A percentile compares a stretch with the other conserved stretches of the same genome.
Conservation (phyloP, 2,888 invertebrate species). For the Troilus luridus region DNA sequence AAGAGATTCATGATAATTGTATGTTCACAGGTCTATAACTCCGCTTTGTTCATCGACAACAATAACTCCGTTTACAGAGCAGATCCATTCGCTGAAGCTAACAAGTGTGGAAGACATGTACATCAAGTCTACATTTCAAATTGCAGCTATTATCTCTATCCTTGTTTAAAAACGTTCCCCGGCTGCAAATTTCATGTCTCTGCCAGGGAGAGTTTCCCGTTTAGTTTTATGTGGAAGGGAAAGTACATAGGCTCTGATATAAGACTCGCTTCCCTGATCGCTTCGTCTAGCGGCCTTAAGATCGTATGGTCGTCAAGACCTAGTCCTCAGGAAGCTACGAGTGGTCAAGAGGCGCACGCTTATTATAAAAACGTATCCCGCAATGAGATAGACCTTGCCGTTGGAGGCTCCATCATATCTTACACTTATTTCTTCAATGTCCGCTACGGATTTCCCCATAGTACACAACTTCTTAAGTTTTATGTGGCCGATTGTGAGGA, state of each 20-base stretch:
- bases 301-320: constrained; percentile 10
- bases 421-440: background rate
- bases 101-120: constrained; percentile 14
- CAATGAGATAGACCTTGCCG: constrained; percentile 21
- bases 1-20: background rate
- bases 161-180: background rate
- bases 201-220: constrained; percentile 21
- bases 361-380: constrained; percentile 31
- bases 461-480: constrained; percentile 11
- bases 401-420: constrained; percentile 21
- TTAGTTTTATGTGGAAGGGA: background rate
- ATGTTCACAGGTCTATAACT: constrained; percentile 38
- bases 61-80: constrained; percentile 12
- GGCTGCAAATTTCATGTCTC: constrained; percentile 18
- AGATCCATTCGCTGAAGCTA: background rate
- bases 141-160: background rate
- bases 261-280: background rate
- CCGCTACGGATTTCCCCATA: background rate
- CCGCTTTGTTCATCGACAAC: background rate
- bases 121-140: background rate
- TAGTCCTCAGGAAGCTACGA: background rate
- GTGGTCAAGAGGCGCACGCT: background rate
- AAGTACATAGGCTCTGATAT: constrained; percentile 14
- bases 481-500: constrained; percentile 27
- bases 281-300: background rate